A percentile compares a stretch with the other conserved stretches of the same genome.
phyloP scores from a whole-genome alignment of 2,797 vertebrate genomes.

The Podarcis lilfordi region DNA sequence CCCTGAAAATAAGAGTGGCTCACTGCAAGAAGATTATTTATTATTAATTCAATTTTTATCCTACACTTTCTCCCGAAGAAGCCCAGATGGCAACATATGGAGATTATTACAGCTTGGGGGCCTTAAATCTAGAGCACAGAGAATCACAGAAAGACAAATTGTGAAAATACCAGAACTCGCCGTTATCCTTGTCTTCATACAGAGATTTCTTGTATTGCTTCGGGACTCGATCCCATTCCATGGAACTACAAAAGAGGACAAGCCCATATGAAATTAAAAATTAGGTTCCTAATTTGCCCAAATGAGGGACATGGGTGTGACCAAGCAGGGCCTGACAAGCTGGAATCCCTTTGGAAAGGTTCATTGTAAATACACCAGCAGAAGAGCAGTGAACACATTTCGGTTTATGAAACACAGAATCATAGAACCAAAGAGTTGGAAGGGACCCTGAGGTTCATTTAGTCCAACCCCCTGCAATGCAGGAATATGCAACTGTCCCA shows the following conservation, averaged over 20 bases:
- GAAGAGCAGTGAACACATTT: no score
- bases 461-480: no score
- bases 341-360: no score
- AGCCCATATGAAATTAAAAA: constrained; percentile 9
- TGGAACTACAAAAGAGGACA: constrained; percentile 66
- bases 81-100: no score
- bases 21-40: not conserved
- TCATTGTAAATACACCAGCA: no score
- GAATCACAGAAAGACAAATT: not conserved
- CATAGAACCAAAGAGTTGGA: no score
- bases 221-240: constrained; percentile 68
- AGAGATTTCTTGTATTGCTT: constrained; percentile 49
- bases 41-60: no score
- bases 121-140: not conserved
- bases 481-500: no score
- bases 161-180: constrained; percentile 80
- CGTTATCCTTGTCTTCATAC: constrained; percentile 70
- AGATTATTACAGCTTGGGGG: not conserved
- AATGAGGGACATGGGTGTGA: not conserved
- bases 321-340: no score
- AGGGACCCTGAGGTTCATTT: no score
- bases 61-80: no score
- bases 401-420: no score
- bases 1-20: not conserved
- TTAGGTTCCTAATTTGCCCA: not conserved